These are phyloP conservation scores for Microchrysa polita DNA, from an alignment of 2,888 invertebrate species.

Conservation along the genomic window DNA sequence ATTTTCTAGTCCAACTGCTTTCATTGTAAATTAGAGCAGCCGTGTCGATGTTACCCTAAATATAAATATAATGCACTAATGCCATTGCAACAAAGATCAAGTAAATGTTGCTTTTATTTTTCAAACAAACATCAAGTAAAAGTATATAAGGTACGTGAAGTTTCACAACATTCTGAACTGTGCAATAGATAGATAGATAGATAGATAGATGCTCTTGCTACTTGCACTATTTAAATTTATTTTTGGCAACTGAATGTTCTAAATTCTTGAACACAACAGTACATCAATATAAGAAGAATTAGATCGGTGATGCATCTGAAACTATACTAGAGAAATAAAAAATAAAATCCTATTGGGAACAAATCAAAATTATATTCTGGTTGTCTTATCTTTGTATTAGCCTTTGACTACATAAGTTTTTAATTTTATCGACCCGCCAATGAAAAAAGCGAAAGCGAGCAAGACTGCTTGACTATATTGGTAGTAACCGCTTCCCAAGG, in stretches of 20 bases:
- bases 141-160: not conserved
- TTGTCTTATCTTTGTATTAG: too few species aligned
- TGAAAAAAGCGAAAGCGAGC: too few species aligned
- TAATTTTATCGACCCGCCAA: too few species aligned
- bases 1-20: too few species aligned
- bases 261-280: conserved; percentile 12
- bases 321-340: too few species aligned
- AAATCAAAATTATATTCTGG: not conserved
- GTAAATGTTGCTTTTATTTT: not conserved
- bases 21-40: too few species aligned
- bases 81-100: not conserved
- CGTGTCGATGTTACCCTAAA: too few species aligned
- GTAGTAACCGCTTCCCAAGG: too few species aligned
- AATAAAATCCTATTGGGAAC: not conserved
- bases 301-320: conserved; percentile 3
- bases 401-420: too few species aligned
- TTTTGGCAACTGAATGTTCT: conserved; percentile 30
- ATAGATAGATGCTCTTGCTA: conserved; percentile 12
- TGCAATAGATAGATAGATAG: too few species aligned
- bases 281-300: conserved; percentile 3
- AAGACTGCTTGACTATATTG: too few species aligned
- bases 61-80: too few species aligned
- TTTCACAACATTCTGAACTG: not conserved
- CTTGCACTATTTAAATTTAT: conserved; percentile 20
- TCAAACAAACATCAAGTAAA: not conserved